phyloP scores from a whole-genome alignment of 1,140 invertebrate species.

The Caerostris extrusa region DNA sequence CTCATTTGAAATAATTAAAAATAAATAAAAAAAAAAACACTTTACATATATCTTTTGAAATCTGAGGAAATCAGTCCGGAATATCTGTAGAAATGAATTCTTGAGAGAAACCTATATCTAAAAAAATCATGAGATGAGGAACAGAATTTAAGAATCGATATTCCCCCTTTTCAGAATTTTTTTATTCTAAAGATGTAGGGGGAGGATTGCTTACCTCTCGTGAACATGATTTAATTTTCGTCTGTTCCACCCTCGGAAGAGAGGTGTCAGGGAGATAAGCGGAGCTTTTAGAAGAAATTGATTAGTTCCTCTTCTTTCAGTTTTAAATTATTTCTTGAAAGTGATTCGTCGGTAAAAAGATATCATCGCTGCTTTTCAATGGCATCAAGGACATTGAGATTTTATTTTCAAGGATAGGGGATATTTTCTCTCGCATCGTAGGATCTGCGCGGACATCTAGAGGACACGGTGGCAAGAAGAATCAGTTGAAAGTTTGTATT shows the following conservation, averaged over 20 bases:
- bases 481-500: too few relatives aligned
- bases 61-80: background rate
- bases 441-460: too few relatives aligned
- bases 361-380: background rate
- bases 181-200: background rate
- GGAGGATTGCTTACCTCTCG: background rate
- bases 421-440: background rate
- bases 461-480: too few relatives aligned
- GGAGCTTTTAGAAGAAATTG: conserved; percentile 20
- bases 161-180: background rate
- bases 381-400: background rate
- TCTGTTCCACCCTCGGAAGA: background rate
- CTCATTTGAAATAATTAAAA: background rate
- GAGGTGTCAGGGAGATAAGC: conserved; percentile 19
- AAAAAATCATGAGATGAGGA: background rate
- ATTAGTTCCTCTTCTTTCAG: background rate
- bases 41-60: background rate
- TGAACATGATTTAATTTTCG: conserved; percentile 25
- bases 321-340: background rate
- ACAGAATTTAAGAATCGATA: background rate
- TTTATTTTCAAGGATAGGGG: background rate
- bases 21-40: background rate
- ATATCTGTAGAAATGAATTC: background rate
- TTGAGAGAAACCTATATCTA: background rate
- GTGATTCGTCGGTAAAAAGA: background rate